A percentile compares a stretch with the other conserved stretches of the same genome.
Evolutionary conservation across 2,888 invertebrate genomes (phyloP).

Genomic region (Drosophila heteroneura): DNA sequence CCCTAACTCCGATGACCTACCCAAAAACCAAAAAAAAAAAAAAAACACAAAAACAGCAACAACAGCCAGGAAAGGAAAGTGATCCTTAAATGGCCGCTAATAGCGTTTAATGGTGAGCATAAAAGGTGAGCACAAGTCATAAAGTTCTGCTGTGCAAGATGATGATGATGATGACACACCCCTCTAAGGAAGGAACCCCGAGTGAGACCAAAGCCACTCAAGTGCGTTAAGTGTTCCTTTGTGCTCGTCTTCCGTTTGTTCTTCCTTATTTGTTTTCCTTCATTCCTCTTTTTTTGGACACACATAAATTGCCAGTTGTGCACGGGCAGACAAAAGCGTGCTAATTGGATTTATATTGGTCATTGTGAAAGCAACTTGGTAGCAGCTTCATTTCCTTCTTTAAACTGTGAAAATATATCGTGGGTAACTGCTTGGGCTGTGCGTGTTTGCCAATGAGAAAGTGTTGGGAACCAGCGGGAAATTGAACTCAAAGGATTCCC

Average conservation of each 20-base stretch:
- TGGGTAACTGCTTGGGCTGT: conserved; percentile 1
- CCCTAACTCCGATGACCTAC: conserved; percentile 58
- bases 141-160: conserved; percentile 57
- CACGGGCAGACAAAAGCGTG: conserved; percentile 71
- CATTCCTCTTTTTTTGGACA: conserved; percentile 7
- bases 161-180: conserved; percentile 52
- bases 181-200: conserved; percentile 24
- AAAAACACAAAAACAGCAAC: conserved; percentile 1
- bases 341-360: conserved; percentile 80
- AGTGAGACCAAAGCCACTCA: conserved; percentile 7
- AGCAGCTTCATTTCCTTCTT: conserved; percentile 35
- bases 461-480: conserved; percentile 10
- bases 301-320: conserved; percentile 42
- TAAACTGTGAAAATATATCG: conserved; percentile 56
- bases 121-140: conserved; percentile 80
- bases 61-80: conserved; percentile 31
- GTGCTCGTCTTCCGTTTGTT: conserved; percentile 50
- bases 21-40: conserved; percentile 37
- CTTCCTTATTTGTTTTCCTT: conserved; percentile 40
- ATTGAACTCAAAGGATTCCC: too few species aligned
- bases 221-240: conserved; percentile 58
- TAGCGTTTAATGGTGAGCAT: conserved; percentile 76
- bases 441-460: not conserved
- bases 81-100: conserved; percentile 81
- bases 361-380: conserved; percentile 38